Conservation (phyloP, 2,888 invertebrate species). For the Agrenia bidenticulata region DNA sequence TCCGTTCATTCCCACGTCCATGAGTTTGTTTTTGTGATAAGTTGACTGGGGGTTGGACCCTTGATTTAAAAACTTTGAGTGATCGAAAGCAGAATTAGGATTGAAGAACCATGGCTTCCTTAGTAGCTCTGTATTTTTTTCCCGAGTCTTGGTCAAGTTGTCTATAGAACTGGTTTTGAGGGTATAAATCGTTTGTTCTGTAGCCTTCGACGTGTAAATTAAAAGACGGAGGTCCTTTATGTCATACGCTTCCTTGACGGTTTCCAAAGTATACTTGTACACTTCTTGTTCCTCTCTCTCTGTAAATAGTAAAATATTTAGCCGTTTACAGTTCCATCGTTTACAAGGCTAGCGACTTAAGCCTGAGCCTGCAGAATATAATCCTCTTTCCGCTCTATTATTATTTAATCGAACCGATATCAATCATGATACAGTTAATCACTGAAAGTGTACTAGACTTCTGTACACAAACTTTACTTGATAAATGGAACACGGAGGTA, state of each 20-base stretch:
- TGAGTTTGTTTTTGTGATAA: constrained; percentile 35
- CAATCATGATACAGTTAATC: too few species aligned
- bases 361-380: too few species aligned
- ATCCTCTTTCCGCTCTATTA: too few species aligned
- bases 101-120: constrained; percentile 45
- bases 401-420: too few species aligned
- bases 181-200: not conserved
- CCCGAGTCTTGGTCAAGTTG: not conserved
- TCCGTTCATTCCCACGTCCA: constrained; percentile 38
- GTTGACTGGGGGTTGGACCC: constrained; percentile 16
- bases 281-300: constrained; percentile 33
- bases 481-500: too few species aligned
- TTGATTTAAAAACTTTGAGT: not conserved
- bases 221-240: constrained; percentile 17
- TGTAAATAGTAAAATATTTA: not conserved
- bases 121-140: constrained; percentile 25
- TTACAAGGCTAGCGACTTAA: not conserved
- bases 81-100: constrained; percentile 19
- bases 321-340: not conserved
- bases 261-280: constrained; percentile 32
- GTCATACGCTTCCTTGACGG: constrained; percentile 8
- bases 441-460: too few species aligned
- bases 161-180: not conserved
- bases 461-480: not conserved
- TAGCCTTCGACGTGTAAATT: constrained; percentile 1